Conservation (phyloP, 2,888 invertebrate genomes). For the Loripinus fragilis region DNA sequence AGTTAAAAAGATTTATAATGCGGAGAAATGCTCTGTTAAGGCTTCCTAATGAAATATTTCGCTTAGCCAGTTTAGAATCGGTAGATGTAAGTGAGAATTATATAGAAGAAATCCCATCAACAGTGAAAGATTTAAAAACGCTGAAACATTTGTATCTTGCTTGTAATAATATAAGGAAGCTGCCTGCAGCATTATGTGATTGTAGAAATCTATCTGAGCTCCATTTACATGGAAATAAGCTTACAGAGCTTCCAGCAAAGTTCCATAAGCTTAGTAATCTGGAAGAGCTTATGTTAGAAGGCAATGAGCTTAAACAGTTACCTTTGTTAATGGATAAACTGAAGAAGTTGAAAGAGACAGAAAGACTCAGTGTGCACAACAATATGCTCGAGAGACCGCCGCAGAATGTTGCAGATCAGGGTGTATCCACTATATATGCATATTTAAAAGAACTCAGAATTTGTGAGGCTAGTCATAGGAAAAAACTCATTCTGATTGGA, state of each 20-base stretch:
- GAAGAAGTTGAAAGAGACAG: constrained; percentile 63
- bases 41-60: constrained; percentile 73
- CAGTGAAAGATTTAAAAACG: constrained; percentile 65
- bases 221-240: constrained; percentile 63
- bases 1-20: constrained; percentile 70
- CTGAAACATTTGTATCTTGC: constrained; percentile 68
- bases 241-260: constrained; percentile 66
- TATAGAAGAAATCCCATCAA: constrained; percentile 67
- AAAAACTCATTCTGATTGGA: constrained; percentile 78
- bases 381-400: constrained; percentile 73
- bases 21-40: constrained; percentile 76
- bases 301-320: constrained; percentile 68
- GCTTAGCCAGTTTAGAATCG: constrained; percentile 68
- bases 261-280: constrained; percentile 70
- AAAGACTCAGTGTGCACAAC: constrained; percentile 66
- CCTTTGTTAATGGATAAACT: constrained; percentile 76
- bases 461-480: constrained; percentile 75
- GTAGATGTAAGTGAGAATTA: constrained; percentile 78
- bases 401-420: constrained; percentile 74
- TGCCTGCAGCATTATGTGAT: constrained; percentile 68
- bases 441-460: constrained; percentile 73
- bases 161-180: constrained; percentile 65
- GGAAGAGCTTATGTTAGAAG: constrained; percentile 68
- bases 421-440: constrained; percentile 67
- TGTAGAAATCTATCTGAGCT: constrained; percentile 62